These are phyloP conservation scores for Drosophila quadrilineata DNA, from an alignment of 1,140 invertebrate species.

Conservation along the genomic window DNA sequence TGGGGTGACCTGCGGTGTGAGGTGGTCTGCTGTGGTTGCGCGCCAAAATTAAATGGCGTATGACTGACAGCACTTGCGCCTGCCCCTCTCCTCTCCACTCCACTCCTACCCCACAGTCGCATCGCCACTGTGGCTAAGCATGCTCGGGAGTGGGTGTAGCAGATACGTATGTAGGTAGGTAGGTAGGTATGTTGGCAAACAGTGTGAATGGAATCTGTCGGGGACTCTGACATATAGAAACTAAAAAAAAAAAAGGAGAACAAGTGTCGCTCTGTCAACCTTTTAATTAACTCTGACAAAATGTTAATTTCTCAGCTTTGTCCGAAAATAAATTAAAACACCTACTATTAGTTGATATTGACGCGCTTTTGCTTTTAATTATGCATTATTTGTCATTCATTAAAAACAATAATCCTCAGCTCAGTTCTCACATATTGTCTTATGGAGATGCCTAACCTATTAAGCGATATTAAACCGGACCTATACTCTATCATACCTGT, in stretches of 20 bases:
- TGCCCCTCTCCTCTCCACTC: background rate
- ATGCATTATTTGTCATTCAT: background rate
- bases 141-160: slow-evolving; percentile 3
- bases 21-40: slow-evolving; percentile 30
- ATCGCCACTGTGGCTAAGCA: slow-evolving; percentile 18
- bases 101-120: background rate
- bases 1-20: slow-evolving; percentile 1
- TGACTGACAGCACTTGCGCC: slow-evolving; percentile 40
- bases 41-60: slow-evolving; percentile 63
- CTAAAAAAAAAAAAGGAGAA: too few relatives aligned
- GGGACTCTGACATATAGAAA: slow-evolving; percentile 1
- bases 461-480: too few relatives aligned
- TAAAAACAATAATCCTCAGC: background rate
- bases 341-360: background rate
- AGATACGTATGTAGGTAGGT: too few relatives aligned
- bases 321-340: background rate
- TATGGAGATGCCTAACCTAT: too few relatives aligned
- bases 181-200: too few relatives aligned
- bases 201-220: too few relatives aligned
- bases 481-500: too few relatives aligned
- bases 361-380: background rate
- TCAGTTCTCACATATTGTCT: too few relatives aligned
- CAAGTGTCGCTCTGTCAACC: slow-evolving; percentile 4
- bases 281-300: slow-evolving; percentile 49
- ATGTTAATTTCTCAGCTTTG: slow-evolving; percentile 5